Conservation (phyloP, 2,888 invertebrate genomes). For the Hydraecia micacea region DNA sequence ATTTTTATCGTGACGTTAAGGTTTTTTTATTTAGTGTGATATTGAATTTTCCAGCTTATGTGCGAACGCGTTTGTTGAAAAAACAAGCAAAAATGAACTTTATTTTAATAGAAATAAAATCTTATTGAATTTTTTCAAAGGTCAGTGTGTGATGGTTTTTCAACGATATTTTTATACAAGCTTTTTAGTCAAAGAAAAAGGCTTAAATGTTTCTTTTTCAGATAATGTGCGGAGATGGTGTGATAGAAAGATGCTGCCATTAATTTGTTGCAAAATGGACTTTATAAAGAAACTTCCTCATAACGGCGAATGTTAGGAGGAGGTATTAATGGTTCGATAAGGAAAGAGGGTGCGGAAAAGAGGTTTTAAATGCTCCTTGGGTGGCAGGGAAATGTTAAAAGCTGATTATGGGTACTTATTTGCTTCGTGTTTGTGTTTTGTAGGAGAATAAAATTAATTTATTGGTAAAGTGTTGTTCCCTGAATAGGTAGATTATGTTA, state of each 20-base stretch:
- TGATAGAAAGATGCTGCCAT: slow-evolving; percentile 59
- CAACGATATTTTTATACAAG: slow-evolving; percentile 70
- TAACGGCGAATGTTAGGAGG: slow-evolving; percentile 18
- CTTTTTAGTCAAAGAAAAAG: slow-evolving; percentile 74
- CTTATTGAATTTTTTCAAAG: slow-evolving; percentile 38
- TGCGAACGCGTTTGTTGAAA: slow-evolving; percentile 32
- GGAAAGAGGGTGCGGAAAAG: background rate
- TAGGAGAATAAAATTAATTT: background rate
- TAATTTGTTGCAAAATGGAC: slow-evolving; percentile 64
- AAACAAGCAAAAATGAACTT: slow-evolving; percentile 38
- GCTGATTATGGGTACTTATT: slow-evolving; percentile 9
- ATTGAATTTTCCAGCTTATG: slow-evolving; percentile 58
- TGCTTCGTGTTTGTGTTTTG: background rate
- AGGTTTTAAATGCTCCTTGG: slow-evolving; percentile 23
- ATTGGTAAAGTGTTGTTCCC: background rate
- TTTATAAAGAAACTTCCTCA: slow-evolving; percentile 50
- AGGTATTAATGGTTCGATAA: slow-evolving; percentile 8
- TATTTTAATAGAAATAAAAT: background rate
- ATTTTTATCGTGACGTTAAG: slow-evolving; percentile 80
- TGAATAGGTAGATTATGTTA: background rate
- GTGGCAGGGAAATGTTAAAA: slow-evolving; percentile 1
- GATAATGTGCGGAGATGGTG: slow-evolving; percentile 67
- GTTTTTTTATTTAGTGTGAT: slow-evolving; percentile 79
- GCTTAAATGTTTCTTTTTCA: slow-evolving; percentile 72
- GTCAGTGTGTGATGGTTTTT: slow-evolving; percentile 54